phyloP scores from a whole-genome alignment of 2,888 invertebrate genomes.

The Yponomeuta cagnagella region DNA sequence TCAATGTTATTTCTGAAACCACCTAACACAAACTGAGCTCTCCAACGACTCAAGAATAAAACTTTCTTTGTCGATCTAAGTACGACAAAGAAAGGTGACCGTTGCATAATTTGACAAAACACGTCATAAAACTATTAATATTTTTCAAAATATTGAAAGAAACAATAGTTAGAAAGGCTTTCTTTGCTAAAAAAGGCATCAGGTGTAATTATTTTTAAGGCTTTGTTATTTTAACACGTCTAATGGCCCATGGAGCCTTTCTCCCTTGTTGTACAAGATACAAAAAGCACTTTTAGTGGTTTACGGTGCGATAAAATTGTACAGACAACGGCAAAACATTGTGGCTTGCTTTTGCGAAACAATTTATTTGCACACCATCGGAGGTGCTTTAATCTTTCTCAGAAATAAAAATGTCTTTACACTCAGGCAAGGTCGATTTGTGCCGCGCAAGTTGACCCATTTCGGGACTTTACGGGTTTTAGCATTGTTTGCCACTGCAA shows the following conservation, averaged over 20 bases:
- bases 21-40: slow-evolving; percentile 9
- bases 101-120: slow-evolving; percentile 33
- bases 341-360: slow-evolving; percentile 45
- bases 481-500: slow-evolving; percentile 34
- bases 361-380: slow-evolving; percentile 36
- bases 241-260: slow-evolving; percentile 62
- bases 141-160: slow-evolving; percentile 37
- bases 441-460: slow-evolving; percentile 47
- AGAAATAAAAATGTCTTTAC: slow-evolving; percentile 22
- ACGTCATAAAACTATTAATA: slow-evolving; percentile 47
- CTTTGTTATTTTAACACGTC: slow-evolving; percentile 55
- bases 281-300: slow-evolving; percentile 68
- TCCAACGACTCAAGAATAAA: not conserved
- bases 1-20: slow-evolving; percentile 8
- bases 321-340: slow-evolving; percentile 67
- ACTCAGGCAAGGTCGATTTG: slow-evolving; percentile 27
- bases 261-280: slow-evolving; percentile 50
- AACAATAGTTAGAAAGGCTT: slow-evolving; percentile 68
- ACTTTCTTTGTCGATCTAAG: not conserved
- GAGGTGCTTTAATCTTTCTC: slow-evolving; percentile 28
- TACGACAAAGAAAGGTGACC: slow-evolving; percentile 17
- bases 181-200: slow-evolving; percentile 44
- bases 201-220: slow-evolving; percentile 59
- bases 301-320: slow-evolving; percentile 66
- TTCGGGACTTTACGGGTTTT: slow-evolving; percentile 56